These are phyloP conservation scores for Apodemia hepburni DNA, from an alignment of 2,888 invertebrate genomes.

Conservation along the genomic window DNA sequence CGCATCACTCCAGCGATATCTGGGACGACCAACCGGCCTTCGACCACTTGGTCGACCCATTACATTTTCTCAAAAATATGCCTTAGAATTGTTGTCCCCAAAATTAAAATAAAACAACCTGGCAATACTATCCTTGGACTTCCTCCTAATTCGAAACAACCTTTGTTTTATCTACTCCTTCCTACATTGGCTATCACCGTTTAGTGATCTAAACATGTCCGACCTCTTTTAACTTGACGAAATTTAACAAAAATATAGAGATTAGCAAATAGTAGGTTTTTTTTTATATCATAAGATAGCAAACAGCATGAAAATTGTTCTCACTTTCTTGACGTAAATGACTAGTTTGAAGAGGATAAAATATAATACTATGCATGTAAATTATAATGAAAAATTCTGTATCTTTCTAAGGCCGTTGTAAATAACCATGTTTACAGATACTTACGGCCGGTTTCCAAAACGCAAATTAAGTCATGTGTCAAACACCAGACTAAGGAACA, in stretches of 20 bases:
- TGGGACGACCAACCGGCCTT: no score
- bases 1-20: no score
- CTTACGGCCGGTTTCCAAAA: no score
- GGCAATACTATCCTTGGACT: not conserved
- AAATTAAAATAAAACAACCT: no score
- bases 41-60: no score
- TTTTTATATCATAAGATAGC: no score
- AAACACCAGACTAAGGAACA: no score
- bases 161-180: not conserved
- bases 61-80: no score
- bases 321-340: not conserved
- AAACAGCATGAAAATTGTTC: not conserved
- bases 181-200: not conserved
- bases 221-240: not conserved
- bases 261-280: not conserved
- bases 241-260: not conserved
- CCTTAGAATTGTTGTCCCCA: no score
- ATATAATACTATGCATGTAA: not conserved
- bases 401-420: not conserved
- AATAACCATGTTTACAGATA: no score
- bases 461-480: no score
- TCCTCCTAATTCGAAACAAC: not conserved
- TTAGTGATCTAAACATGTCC: not conserved
- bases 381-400: not conserved
- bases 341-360: not conserved